Evolutionary conservation across 2,888 invertebrate genomes (phyloP).

Genomic region (Eupelmus urozonus): DNA sequence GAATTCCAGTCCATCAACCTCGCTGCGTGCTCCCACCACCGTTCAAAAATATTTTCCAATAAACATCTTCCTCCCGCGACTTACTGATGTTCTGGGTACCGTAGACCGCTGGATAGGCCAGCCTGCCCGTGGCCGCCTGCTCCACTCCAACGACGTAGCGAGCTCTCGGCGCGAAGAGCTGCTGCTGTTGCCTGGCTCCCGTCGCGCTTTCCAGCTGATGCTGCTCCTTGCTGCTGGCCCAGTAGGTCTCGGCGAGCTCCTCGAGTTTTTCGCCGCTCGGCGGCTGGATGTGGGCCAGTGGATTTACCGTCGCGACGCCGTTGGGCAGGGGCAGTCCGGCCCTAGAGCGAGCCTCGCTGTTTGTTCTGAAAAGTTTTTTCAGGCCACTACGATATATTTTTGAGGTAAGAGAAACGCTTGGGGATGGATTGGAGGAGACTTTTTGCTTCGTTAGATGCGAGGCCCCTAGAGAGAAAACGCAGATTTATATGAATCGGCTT

Average conservation of each 20-base stretch:
- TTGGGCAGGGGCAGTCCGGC: not conserved
- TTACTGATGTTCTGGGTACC: slow-evolving; percentile 72
- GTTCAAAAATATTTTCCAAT: not conserved
- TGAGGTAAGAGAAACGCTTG: too few species aligned
- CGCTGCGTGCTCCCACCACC: too few species aligned
- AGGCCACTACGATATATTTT: too few species aligned
- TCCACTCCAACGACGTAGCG: not conserved
- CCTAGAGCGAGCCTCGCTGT: slow-evolving; percentile 46
- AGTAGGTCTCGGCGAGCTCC: slow-evolving; percentile 54
- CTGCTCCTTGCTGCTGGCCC: slow-evolving; percentile 67
- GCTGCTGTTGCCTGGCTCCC: not conserved
- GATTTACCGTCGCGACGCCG: not conserved
- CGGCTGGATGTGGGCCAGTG: not conserved
- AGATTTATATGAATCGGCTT: too few species aligned
- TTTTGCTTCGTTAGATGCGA: not conserved
- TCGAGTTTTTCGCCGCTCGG: slow-evolving; percentile 36
- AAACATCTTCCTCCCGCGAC: slow-evolving; percentile 51
- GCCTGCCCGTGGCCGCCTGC: slow-evolving; percentile 79
- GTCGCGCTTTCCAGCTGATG: slow-evolving; percentile 66
- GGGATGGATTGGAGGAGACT: too few species aligned
- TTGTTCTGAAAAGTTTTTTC: slow-evolving; percentile 54
- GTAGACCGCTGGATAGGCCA: slow-evolving; percentile 73
- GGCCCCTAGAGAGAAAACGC: too few species aligned
- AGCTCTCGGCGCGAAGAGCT: not conserved
- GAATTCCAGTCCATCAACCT: too few species aligned